Conservation (phyloP, 2,797 vertebrate species). For the Myotis findleyi region DNA sequence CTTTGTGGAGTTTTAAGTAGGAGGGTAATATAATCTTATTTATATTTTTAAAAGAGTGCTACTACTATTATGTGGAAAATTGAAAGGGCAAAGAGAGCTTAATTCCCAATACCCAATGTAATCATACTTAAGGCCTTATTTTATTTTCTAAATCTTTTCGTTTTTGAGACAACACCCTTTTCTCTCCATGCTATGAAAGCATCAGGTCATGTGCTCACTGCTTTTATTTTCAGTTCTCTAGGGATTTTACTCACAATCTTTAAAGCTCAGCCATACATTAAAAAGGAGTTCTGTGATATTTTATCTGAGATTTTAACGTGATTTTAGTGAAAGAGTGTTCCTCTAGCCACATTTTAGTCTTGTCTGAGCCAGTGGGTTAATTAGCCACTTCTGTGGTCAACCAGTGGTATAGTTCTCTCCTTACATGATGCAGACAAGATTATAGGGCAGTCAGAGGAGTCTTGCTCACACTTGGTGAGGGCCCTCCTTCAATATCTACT, state of each 20-base stretch:
- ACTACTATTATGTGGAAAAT: background rate
- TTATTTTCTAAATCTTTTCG: slow-evolving; percentile 11
- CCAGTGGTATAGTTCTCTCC: background rate
- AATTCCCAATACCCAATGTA: background rate
- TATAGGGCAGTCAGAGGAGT: background rate
- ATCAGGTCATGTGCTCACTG: slow-evolving; percentile 1
- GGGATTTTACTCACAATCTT: background rate
- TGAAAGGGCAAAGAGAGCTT: background rate
- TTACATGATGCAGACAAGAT: background rate
- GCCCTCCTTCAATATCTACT: background rate
- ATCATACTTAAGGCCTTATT: background rate
- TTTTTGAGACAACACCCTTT: background rate
- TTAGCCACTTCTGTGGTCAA: background rate
- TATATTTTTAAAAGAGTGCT: slow-evolving; percentile 28
- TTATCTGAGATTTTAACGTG: slow-evolving; percentile 11
- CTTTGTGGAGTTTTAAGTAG: background rate
- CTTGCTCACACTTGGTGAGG: background rate
- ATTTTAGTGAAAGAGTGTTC: background rate
- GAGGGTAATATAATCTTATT: background rate
- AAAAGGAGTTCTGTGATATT: background rate
- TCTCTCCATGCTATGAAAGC: background rate
- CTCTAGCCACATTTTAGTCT: background rate
- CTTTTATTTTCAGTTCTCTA: background rate
- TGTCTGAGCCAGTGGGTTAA: background rate
- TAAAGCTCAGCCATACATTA: background rate